phyloP scores from a whole-genome alignment of 2,113 vertebrate genomes.

The Rhagologus leucostigma region DNA sequence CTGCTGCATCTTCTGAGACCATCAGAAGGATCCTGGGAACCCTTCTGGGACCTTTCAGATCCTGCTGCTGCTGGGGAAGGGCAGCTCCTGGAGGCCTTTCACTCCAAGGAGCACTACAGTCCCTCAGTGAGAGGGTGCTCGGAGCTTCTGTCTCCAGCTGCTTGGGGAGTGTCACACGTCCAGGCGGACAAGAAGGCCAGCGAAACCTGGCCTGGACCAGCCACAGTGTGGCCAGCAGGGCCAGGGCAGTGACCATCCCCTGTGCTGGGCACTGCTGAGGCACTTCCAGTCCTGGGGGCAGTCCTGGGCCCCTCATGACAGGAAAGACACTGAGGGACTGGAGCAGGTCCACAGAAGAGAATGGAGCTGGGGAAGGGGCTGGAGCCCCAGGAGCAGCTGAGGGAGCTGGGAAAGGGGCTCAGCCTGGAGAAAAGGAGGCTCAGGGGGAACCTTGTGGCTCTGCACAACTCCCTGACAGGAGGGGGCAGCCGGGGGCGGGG shows the following conservation, averaged over 20 bases:
- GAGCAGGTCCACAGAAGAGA: fast-evolving
- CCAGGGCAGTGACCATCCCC: background rate
- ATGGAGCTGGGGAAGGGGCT: background rate
- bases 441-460: background rate
- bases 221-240: background rate
- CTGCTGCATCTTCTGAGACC: background rate
- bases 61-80: background rate
- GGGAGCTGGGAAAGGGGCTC: background rate
- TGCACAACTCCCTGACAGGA: background rate
- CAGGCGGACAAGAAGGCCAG: background rate
- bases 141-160: background rate
- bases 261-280: background rate
- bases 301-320: background rate
- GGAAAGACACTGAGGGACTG: fast-evolving
- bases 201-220: background rate
- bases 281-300: background rate
- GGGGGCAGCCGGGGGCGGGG: fast-evolving
- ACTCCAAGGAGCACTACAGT: background rate
- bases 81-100: background rate
- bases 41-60: background rate
- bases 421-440: background rate
- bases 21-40: background rate
- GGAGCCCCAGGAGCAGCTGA: background rate
- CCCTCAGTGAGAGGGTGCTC: background rate
- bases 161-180: background rate